Percentiles rank a stretch among this genome's conserved stretches.
phyloP scores from a whole-genome alignment of 2,113 vertebrate species.

The Salvator merianae region DNA sequence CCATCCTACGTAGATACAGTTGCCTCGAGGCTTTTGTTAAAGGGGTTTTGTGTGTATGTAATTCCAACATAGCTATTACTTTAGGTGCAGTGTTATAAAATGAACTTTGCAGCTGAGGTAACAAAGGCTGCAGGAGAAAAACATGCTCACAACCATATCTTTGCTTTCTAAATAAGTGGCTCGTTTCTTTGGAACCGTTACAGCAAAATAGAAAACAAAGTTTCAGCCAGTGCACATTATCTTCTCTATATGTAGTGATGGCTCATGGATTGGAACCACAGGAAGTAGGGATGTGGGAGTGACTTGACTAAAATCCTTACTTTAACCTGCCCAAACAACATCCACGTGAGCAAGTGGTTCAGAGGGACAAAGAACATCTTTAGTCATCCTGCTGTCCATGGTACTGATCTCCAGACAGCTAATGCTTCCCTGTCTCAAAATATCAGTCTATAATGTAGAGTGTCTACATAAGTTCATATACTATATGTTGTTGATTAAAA shows the following conservation, averaged over 20 bases:
- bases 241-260: not conserved
- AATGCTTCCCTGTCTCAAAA: too few species aligned
- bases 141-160: not conserved
- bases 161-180: not conserved
- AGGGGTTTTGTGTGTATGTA: rapidly evolving
- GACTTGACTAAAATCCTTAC: too few species aligned
- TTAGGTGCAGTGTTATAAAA: not conserved
- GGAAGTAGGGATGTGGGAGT: too few species aligned
- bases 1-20: not conserved
- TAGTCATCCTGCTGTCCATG: too few species aligned
- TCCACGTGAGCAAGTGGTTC: too few species aligned
- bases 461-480: too few species aligned
- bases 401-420: too few species aligned
- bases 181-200: not conserved
- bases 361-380: too few species aligned
- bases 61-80: not conserved
- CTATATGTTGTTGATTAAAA: too few species aligned
- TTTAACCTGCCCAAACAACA: too few species aligned
- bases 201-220: not conserved
- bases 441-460: too few species aligned
- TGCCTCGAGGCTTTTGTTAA: not conserved
- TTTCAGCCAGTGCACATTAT: not conserved
- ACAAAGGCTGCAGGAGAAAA: not conserved
- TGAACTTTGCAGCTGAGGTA: not conserved
- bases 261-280: too few species aligned